A percentile compares a stretch with the other conserved stretches of the same genome.
These are phyloP conservation scores for Brachyistius frenatus DNA, from an alignment of 2,113 vertebrate genomes.

Conservation along the genomic window DNA sequence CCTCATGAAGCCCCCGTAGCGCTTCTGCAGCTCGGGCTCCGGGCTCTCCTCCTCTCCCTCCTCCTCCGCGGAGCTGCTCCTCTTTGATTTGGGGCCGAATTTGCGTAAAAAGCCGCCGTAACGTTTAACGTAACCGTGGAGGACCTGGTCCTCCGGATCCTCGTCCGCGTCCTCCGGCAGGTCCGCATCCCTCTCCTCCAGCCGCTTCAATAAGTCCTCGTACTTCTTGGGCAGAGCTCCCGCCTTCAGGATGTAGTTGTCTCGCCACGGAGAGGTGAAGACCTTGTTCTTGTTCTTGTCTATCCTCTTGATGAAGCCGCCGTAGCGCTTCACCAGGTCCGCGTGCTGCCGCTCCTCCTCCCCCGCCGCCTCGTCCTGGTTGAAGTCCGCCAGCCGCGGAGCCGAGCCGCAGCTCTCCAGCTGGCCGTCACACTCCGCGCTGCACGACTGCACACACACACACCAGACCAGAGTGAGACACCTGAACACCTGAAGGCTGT, in stretches of 20 bases:
- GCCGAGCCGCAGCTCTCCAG: constrained; percentile 84
- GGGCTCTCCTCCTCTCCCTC: constrained; percentile 80
- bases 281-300: constrained; percentile 87
- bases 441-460: constrained; percentile 85
- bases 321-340: constrained; percentile 83
- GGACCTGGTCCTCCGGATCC: constrained; percentile 61
- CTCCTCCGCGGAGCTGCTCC: constrained; percentile 78
- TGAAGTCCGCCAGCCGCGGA: constrained; percentile 62
- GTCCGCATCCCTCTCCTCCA: constrained; percentile 69
- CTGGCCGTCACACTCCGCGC: constrained; percentile 88
- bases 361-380: constrained; percentile 56
- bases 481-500: no score
- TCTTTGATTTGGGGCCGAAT: constrained; percentile 88
- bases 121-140: constrained; percentile 75
- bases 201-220: constrained; percentile 75
- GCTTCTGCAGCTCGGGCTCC: constrained; percentile 89
- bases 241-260: constrained; percentile 79
- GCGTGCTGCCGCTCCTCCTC: constrained; percentile 51
- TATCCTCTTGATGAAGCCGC: constrained; percentile 89
- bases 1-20: constrained; percentile 96
- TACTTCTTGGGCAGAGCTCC: constrained; percentile 78
- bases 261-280: constrained; percentile 76
- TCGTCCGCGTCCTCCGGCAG: background rate
- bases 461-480: background rate
- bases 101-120: constrained; percentile 92